These are phyloP conservation scores for Cryptoleucopteryx plumbea DNA, from an alignment of 2,113 vertebrate genomes.

Conservation along the genomic window DNA sequence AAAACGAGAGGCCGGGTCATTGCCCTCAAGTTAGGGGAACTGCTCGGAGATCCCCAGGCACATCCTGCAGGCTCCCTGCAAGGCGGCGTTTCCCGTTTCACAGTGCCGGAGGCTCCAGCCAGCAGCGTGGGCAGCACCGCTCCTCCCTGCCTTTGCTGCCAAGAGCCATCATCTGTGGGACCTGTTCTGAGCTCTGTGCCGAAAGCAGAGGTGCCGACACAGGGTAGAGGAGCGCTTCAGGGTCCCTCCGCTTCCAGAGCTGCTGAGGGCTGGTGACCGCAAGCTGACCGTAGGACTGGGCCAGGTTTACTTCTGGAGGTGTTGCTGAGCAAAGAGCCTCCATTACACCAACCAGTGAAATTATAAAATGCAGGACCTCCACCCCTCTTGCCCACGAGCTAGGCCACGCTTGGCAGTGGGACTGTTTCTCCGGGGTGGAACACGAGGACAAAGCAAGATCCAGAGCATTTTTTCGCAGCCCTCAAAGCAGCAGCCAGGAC, in stretches of 20 bases:
- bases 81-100: rapidly evolving
- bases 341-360: too few species aligned
- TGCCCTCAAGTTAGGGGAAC: neutral
- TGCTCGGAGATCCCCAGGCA: neutral
- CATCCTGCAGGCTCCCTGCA: neutral
- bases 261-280: neutral
- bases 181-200: neutral
- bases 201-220: neutral
- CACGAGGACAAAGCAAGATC: rapidly evolving
- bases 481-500: neutral
- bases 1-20: neutral
- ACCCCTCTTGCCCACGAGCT: neutral
- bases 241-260: neutral
- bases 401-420: neutral
- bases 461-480: too few species aligned
- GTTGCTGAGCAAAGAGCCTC: neutral
- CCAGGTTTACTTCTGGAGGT: neutral
- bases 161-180: rapidly evolving
- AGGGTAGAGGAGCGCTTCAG: neutral
- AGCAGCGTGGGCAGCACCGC: neutral
- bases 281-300: neutral
- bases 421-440: neutral
- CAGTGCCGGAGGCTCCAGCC: neutral
- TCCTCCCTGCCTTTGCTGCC: rapidly evolving
- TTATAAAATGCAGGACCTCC: neutral